Percentiles rank a stretch among this genome's conserved stretches.
phyloP scores from a whole-genome alignment of 2,113 vertebrate species.

The Cynoglossus semilaevis region DNA sequence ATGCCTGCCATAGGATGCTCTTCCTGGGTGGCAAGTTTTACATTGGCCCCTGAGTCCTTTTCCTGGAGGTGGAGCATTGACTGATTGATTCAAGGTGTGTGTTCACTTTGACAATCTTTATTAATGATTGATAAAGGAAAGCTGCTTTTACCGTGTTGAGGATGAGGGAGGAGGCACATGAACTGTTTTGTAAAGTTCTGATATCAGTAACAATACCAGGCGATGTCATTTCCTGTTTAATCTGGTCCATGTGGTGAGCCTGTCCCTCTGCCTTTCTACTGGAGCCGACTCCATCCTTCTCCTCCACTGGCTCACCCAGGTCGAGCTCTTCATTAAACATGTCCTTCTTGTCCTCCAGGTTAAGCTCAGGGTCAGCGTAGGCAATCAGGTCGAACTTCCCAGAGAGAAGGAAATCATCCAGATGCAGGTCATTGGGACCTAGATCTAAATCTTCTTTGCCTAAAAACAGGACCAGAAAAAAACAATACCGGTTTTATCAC shows the following conservation, averaged over 20 bases:
- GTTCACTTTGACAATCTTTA: too few relatives aligned
- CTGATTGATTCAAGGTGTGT: not conserved
- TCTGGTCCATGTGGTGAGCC: not conserved
- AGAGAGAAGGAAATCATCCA: constrained; percentile 90
- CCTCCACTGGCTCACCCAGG: constrained; percentile 84
- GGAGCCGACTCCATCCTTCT: constrained; percentile 59
- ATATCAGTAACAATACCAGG: not conserved
- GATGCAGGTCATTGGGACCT: constrained; percentile 89
- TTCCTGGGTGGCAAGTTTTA: constrained; percentile 27
- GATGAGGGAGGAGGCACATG: constrained; percentile 1
- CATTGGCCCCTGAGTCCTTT: constrained; percentile 7
- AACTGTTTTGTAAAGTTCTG: not conserved
- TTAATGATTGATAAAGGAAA: not conserved
- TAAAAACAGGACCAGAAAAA: constrained; percentile 11
- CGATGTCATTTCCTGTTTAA: constrained; percentile 55
- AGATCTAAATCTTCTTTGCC: constrained; percentile 92
- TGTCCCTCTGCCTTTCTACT: constrained; percentile 8
- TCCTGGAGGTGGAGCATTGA: constrained; percentile 15
- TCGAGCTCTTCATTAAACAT: constrained; percentile 96
- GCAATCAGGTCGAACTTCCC: constrained; percentile 97
- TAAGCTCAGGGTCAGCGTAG: constrained; percentile 94
- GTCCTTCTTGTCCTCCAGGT: constrained; percentile 93
- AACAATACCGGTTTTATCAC: not conserved
- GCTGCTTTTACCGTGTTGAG: constrained; percentile 32
- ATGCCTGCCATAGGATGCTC: not conserved